Evolutionary conservation across 2,113 vertebrate genomes (phyloP).

Genomic region (Empidonax traillii): DNA sequence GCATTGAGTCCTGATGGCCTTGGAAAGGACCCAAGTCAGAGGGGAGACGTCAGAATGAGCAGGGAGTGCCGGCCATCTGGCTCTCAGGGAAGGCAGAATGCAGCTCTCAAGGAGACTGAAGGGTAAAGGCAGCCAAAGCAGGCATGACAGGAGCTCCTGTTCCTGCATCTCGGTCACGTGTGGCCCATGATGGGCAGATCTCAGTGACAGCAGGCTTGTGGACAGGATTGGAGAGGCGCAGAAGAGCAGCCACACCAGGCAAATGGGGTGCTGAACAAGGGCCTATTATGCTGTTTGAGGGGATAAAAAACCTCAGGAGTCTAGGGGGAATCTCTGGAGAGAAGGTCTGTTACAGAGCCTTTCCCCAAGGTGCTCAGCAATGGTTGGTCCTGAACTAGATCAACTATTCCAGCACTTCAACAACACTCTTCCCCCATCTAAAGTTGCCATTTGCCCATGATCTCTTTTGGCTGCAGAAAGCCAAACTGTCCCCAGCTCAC

Average conservation of each 20-base stretch:
- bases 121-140: neutral
- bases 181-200: neutral
- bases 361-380: neutral
- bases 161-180: neutral
- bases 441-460: neutral
- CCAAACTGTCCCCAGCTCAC: neutral
- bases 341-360: neutral
- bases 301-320: accelerated
- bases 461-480: neutral
- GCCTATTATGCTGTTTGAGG: accelerated
- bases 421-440: neutral
- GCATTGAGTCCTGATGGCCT: neutral
- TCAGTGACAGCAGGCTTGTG: neutral
- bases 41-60: neutral
- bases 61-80: neutral
- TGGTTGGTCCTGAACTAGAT: neutral
- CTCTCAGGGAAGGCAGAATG: neutral
- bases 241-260: neutral
- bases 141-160: neutral
- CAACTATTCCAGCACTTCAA: neutral
- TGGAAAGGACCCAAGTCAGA: conserved; percentile 5
- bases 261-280: neutral
- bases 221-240: neutral
- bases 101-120: neutral
- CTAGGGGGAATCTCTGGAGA: neutral